These are phyloP conservation scores for Glyphotaelius pellucidus DNA, from an alignment of 2,888 invertebrate species.

Conservation along the genomic window DNA sequence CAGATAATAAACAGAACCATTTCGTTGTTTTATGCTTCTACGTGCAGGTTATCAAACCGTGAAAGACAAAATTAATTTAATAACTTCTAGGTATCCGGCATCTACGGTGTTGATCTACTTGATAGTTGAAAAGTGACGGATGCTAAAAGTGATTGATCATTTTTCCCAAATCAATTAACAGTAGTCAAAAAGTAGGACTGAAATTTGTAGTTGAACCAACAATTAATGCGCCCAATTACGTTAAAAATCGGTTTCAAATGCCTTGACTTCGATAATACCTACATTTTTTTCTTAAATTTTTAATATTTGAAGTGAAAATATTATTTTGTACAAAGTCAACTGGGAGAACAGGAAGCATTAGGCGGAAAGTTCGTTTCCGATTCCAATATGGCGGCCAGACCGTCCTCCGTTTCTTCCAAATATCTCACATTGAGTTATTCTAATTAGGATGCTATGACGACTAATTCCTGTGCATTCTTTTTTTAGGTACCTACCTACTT, in stretches of 20 bases:
- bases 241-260: neutral
- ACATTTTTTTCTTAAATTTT: neutral
- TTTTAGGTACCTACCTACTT: neutral
- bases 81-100: too few relatives aligned
- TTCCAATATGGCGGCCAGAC: constrained; percentile 27
- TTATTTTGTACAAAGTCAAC: neutral
- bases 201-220: neutral
- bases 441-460: constrained; percentile 56
- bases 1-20: too few relatives aligned
- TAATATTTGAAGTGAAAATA: neutral
- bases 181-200: neutral
- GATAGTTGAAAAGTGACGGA: too few relatives aligned
- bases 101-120: too few relatives aligned
- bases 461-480: constrained; percentile 11
- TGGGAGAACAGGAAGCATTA: neutral
- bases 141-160: neutral
- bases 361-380: constrained; percentile 40
- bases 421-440: constrained; percentile 48
- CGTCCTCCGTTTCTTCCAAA: constrained; percentile 10
- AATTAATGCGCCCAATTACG: neutral
- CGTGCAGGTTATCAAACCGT: too few relatives aligned
- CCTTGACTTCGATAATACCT: neutral
- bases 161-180: neutral
- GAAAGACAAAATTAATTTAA: too few relatives aligned
- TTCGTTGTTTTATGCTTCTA: too few relatives aligned